These are phyloP conservation scores for Muschampia plurimacula DNA, from an alignment of 2,888 invertebrate species.

Conservation along the genomic window DNA sequence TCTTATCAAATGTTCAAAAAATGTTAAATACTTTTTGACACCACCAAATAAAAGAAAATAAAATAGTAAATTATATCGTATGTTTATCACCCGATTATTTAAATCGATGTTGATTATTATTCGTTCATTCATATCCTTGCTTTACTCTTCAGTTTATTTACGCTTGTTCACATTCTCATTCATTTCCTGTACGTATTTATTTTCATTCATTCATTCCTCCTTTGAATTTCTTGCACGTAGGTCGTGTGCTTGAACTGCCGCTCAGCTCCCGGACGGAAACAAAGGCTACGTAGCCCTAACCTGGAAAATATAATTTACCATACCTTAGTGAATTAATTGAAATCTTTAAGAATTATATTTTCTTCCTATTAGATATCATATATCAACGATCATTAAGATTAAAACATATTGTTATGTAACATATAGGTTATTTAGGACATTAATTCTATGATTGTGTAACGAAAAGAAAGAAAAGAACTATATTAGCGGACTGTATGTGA, in stretches of 20 bases:
- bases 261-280: not conserved
- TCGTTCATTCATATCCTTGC: too few species aligned
- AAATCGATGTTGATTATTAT: too few species aligned
- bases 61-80: too few species aligned
- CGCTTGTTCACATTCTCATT: too few species aligned
- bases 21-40: too few species aligned
- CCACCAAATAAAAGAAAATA: too few species aligned
- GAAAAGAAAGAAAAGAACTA: constrained; percentile 2
- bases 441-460: not conserved
- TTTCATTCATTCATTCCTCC: constrained; percentile 3
- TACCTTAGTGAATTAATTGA: not conserved
- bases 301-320: not conserved
- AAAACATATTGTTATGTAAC: not conserved
- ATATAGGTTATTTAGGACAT: not conserved
- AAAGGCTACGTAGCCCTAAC: constrained; percentile 3
- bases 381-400: not conserved
- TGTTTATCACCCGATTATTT: too few species aligned
- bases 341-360: too few species aligned
- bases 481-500: constrained; percentile 3
- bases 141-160: too few species aligned
- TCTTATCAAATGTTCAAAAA: too few species aligned
- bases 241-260: constrained; percentile 1
- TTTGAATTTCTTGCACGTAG: not conserved
- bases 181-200: not conserved
- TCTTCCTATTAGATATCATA: not conserved